Base-by-base conservation (phyloP, 2,888 invertebrate genomes). In the Adela reaumurella region DNA sequence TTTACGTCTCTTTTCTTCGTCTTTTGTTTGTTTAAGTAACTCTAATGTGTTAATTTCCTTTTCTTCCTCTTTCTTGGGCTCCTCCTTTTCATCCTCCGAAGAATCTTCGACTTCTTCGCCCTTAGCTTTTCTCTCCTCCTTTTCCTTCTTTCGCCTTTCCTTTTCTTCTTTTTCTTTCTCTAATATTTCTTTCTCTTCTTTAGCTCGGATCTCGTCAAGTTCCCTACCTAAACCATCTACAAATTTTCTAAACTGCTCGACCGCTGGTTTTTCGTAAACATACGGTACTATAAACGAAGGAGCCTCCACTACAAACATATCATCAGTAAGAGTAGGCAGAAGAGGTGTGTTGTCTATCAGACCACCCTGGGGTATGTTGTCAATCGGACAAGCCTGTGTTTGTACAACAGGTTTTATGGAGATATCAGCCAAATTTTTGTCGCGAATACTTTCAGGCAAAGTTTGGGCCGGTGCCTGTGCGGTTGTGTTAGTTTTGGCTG, bases 231-330 rank as follows among this genome's bases (percentile, higher is more conserved):
- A 71, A 62, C 86, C 84, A 47, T 81, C 81, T 28, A 91, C 83
- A 65, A 88, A 88, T 54, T 89, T 87, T 63, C 87, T 88, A 53
- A 94, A 83, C 52, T 89, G 89, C 61, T 89, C 88, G 1, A 89
- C 72, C 1, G 94, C 92, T 18, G 93, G 92, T 67, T 94, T 94
- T 67, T 94, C 94, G 72, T 94, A 94, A 14, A 94, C 92, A 68
- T 94, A 94, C 35, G 94, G 94, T 55, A 94, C 94, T 66, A 94
- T 94, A 63, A 94, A 94, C 35, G 93, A 93, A 10, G 94, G 94
- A 20, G 94, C 94, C 73, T 94, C 94, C 19, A 94, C 89, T 19
- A 94, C 93, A 72, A 90, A 94, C 89, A 94, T 93, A 58, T 94
- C 93, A 68, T 94, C 94, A 35, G 93, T 93, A 18, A 94, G 71